Conservation (phyloP, 2,888 invertebrate genomes). For the Sericinus montela region DNA sequence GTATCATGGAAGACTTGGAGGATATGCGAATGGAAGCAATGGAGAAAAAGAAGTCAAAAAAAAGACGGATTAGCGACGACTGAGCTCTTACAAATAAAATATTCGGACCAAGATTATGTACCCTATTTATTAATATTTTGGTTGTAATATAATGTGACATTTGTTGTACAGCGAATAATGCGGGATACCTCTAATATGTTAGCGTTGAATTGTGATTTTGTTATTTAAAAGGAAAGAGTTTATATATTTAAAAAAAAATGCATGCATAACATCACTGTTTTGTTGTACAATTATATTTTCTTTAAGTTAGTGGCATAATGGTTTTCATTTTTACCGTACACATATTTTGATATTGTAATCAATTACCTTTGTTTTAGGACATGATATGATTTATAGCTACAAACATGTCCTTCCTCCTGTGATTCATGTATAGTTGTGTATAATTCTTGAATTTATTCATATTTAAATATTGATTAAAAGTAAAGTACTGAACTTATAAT, state of each 20-base stretch:
- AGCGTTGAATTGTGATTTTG: slow-evolving; percentile 12
- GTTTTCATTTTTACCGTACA: not conserved
- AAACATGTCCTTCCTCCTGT: not conserved
- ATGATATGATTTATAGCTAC: not conserved
- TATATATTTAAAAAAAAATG: not conserved
- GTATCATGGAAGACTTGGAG: slow-evolving; percentile 94
- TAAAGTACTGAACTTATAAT: not conserved
- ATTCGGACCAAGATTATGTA: slow-evolving; percentile 21
- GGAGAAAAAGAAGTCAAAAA: slow-evolving; percentile 84
- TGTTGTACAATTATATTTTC: slow-evolving; percentile 8
- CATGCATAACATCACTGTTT: slow-evolving; percentile 1
- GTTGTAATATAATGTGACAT: slow-evolving; percentile 2
- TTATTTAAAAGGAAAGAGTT: slow-evolving; percentile 2
- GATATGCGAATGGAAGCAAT: slow-evolving; percentile 92
- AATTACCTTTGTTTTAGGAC: not conserved
- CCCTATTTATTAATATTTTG: slow-evolving; percentile 4
- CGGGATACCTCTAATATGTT: not conserved
- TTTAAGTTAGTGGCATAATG: slow-evolving; percentile 4
- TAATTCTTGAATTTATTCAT: not conserved
- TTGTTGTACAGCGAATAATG: not conserved
- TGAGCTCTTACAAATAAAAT: slow-evolving; percentile 26
- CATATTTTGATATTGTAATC: not conserved
- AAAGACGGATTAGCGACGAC: slow-evolving; percentile 72
- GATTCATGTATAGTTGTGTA: not conserved
- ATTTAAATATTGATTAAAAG: not conserved